Conservation (phyloP, 2,797 vertebrate genomes). For the Microtus californicus region DNA sequence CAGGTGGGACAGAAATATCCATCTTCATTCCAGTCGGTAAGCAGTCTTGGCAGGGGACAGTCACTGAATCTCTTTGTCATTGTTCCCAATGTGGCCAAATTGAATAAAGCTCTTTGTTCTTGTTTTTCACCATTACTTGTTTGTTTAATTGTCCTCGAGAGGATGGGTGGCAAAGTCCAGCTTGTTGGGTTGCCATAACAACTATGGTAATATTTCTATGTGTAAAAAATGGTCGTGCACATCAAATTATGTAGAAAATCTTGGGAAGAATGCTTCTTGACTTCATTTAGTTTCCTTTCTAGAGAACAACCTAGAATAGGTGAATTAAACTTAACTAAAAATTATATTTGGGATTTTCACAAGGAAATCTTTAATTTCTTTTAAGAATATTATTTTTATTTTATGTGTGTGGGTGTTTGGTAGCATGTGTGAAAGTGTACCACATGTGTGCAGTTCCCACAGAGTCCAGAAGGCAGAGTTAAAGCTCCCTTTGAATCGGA, state of each 20-base stretch:
- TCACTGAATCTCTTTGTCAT: neutral
- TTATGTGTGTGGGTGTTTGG: neutral
- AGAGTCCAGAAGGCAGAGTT: neutral
- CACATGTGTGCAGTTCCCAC: neutral
- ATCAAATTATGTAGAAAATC: neutral
- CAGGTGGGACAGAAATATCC: too few species aligned
- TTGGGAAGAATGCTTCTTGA: constrained; percentile 13
- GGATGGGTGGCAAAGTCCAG: neutral
- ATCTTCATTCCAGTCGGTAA: neutral
- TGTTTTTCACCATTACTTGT: neutral
- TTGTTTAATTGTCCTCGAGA: neutral
- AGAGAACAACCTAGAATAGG: neutral
- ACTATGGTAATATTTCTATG: neutral
- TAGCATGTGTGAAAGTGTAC: neutral
- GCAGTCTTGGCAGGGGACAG: neutral
- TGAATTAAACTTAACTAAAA: neutral
- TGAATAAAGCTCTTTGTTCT: neutral
- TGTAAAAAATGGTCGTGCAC: neutral
- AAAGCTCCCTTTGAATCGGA: neutral
- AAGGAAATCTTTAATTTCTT: constrained; percentile 47
- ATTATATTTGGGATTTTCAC: neutral
- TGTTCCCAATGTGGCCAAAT: neutral
- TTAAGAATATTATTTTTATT: neutral
- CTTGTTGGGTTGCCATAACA: neutral
- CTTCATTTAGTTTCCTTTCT: neutral